Evolutionary conservation across 2,113 vertebrate species (phyloP), one percentile per base, ranked within the genome.

Genomic region (Daboia siamensis): DNA sequence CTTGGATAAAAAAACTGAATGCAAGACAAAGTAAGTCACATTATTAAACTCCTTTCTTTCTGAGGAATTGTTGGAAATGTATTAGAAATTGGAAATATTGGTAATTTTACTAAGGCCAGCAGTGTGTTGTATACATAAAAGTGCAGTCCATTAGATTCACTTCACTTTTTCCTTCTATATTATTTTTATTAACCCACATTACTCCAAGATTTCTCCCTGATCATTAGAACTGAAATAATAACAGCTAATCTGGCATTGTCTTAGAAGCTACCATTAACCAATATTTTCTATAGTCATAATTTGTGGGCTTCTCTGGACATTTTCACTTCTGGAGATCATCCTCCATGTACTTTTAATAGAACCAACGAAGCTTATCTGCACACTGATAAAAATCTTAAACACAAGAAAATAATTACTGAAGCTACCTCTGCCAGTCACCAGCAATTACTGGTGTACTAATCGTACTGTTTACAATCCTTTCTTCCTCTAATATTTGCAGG

Each of bases 261-360:
- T 44, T 80, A 80, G 93, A 92, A 3, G 93, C 85, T 24, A 94
- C 91, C 94, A 95, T 92, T 94, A 94, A 93, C 93, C 96, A 92
- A 94, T 94, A 94, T 95, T 92, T n/a, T 94, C 95, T 54, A 94
- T 90, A 88, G 96, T 88, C 89, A 91, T 39, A 74, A 95, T 93
- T 95, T 54, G 94, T 93, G 64, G 95, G 86, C 54, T 85, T 96
- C 95, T 86, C 95, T 95, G 96, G 92, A 96, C 94, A 94, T 95
- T 88, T 94, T 90, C 48, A 64, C 69, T 92, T 87, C 92, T 90
- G 61, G 93, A 91, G 93, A 90, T 94, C 87, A 59, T 89, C 87
- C 0, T 24, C 93, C 29, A 87, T 24, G 20, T 85, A 33, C 92
- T 93, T 89, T 92, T 26, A 61, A 87, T 87, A 93, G 87, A 93